Evolutionary conservation across 2,888 invertebrate species (phyloP), one percentile per base, ranked within the genome.

Genomic region (Brachyptera putata): DNA sequence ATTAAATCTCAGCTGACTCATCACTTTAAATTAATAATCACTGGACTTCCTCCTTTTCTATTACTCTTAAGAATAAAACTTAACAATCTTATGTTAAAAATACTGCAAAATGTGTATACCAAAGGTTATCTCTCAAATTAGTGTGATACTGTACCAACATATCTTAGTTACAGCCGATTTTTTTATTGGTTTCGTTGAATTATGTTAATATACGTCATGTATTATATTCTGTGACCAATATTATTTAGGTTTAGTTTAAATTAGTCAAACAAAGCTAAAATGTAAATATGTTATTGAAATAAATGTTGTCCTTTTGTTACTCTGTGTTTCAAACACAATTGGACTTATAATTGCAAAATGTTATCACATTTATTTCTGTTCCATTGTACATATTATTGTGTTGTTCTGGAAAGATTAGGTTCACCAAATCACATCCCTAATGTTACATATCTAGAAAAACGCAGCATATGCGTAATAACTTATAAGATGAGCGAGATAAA

Each of bases 291-390:
- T 62, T 62, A 62, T 36, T 60, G 39, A 61, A 62, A 59, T 59
- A 62, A 62, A 62, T 62, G 61, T 61, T 61, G 53, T 55, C 58
- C 56, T 61, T 61, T 61, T 61, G 61, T 61, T 61, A 61, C 61
- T 57, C 21, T 56, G 56, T 61, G 61, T 61, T 61, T 48, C 56
- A 57, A 60, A 53, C 53, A 53, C 53, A 53, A 46, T 46, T 46
- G 46, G 46, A 46, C 46, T 46, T 46, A 46, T 46, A 46, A 46
- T 46, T 46, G 46, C 46, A 21, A 46, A 46, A n/a, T 46, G 24
- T 5, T 46, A n/a, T n/a, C n/a, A n/a, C n/a, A n/a, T n/a, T n/a
- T n/a, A n/a, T n/a, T n/a, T n/a, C n/a, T n/a, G n/a, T n/a, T n/a
- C n/a, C n/a, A n/a, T n/a, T n/a, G n/a, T n/a, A n/a, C n/a, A n/a